Evolutionary conservation across 1,140 invertebrate species (phyloP).

Genomic region (Dinothrombium tinctorium): DNA sequence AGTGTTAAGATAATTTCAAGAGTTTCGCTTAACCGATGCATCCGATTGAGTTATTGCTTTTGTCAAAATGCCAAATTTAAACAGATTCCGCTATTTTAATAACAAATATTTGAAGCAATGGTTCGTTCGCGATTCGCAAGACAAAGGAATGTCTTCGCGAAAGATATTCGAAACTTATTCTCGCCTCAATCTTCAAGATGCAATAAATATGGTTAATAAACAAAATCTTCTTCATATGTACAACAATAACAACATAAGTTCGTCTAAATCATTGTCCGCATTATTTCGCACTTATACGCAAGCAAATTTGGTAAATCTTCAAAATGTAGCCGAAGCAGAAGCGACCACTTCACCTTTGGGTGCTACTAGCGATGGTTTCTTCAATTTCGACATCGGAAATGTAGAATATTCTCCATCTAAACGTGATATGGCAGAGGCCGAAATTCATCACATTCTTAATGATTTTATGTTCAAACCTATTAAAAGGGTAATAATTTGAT

Average conservation of each 20-base stretch:
- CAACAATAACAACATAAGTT: constrained; percentile 37
- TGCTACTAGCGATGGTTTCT: constrained; percentile 47
- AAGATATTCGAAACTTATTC: constrained; percentile 86
- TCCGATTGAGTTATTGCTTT: not conserved
- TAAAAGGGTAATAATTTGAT: constrained; percentile 48
- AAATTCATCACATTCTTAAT: constrained; percentile 69
- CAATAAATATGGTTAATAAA: constrained; percentile 58
- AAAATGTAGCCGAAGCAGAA: not conserved
- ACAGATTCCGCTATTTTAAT: constrained; percentile 74
- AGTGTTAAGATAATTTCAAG: not conserved
- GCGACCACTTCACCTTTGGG: constrained; percentile 29
- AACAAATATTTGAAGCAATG: constrained; percentile 73
- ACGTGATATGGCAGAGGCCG: constrained; percentile 70
- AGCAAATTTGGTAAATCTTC: constrained; percentile 14
- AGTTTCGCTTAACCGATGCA: not conserved
- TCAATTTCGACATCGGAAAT: constrained; percentile 78
- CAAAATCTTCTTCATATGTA: constrained; percentile 1
- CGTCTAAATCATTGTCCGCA: constrained; percentile 63
- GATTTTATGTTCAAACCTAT: constrained; percentile 72
- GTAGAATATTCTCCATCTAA: constrained; percentile 71
- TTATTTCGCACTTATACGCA: constrained; percentile 56
- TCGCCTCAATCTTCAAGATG: constrained; percentile 74
- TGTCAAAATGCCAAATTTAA: not conserved
- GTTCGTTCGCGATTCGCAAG: constrained; percentile 52
- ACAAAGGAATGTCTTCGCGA: constrained; percentile 39